Percentiles rank a stretch among this genome's conserved stretches.
Evolutionary conservation across 2,113 vertebrate species (phyloP).

Genomic region (Crocuta crocuta): DNA sequence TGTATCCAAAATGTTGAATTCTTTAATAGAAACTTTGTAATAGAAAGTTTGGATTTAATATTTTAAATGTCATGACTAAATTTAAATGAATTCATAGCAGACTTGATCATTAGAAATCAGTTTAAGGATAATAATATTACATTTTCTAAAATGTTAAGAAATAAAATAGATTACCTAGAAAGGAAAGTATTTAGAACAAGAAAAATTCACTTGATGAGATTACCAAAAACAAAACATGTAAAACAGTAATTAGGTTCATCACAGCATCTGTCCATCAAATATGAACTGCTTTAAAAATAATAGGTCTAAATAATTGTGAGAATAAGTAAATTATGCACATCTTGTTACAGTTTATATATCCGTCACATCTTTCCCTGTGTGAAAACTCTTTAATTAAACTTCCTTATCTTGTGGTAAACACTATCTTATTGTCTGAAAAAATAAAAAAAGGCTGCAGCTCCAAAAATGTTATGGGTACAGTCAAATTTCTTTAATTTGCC

Average conservation of each 20-base stretch:
- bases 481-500: neutral
- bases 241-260: neutral
- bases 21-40: neutral
- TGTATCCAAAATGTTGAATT: conserved; percentile 3
- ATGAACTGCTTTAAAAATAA: conserved; percentile 23
- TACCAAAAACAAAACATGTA: neutral
- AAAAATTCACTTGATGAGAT: conserved; percentile 25
- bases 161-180: conserved; percentile 15
- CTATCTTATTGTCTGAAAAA: neutral
- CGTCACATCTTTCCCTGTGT: neutral
- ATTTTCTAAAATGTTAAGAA: neutral
- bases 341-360: neutral
- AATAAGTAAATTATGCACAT: neutral
- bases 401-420: neutral
- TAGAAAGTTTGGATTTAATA: neutral
- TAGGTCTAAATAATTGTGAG: neutral
- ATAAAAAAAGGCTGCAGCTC: neutral
- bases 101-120: neutral
- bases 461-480: neutral
- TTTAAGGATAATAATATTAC: conserved; percentile 39
- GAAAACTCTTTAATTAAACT: neutral
- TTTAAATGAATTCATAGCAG: conserved; percentile 1
- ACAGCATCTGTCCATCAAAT: neutral
- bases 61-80: conserved; percentile 49
- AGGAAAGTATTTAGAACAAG: conserved; percentile 7